phyloP scores from a whole-genome alignment of 2,888 invertebrate genomes.

The Augochlorella aurata region DNA sequence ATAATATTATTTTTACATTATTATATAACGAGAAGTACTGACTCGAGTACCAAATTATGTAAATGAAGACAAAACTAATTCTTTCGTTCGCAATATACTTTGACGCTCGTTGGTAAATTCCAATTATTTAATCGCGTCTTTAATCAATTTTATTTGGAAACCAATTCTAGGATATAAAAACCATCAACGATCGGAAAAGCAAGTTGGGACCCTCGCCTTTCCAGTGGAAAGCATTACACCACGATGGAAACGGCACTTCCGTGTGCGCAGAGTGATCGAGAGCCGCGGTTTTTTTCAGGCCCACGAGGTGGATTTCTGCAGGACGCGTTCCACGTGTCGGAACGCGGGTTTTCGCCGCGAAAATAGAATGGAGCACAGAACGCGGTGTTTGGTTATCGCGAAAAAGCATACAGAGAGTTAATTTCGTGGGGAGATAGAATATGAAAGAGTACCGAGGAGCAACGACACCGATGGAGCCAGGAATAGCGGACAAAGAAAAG shows the following conservation, averaged over 20 bases:
- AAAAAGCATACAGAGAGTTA: conserved; percentile 2
- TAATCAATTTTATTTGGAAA: too few relatives aligned
- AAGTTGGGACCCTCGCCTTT: not conserved
- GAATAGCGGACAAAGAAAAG: conserved; percentile 11
- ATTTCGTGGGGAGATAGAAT: conserved; percentile 6
- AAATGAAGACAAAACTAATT: too few relatives aligned
- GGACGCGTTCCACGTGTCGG: conserved; percentile 1
- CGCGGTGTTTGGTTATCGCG: conserved; percentile 6
- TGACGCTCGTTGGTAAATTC: too few relatives aligned
- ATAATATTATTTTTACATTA: too few relatives aligned
- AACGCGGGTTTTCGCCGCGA: not conserved
- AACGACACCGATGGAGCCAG: conserved; percentile 8
- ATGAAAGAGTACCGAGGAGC: conserved; percentile 10
- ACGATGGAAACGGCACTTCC: not conserved
- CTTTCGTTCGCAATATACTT: too few relatives aligned
- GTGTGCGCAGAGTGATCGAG: not conserved
- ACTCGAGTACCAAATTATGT: too few relatives aligned
- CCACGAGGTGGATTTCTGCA: not conserved
- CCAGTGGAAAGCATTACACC: not conserved
- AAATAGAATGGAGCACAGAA: conserved; percentile 8
- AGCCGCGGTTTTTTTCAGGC: not conserved
- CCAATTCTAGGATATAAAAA: too few relatives aligned
- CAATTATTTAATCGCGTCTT: too few relatives aligned
- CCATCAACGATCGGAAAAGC: too few relatives aligned
- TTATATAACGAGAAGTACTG: too few relatives aligned